These are phyloP conservation scores for Nettapus auritus DNA, from an alignment of 2,113 vertebrate genomes.

Conservation along the genomic window DNA sequence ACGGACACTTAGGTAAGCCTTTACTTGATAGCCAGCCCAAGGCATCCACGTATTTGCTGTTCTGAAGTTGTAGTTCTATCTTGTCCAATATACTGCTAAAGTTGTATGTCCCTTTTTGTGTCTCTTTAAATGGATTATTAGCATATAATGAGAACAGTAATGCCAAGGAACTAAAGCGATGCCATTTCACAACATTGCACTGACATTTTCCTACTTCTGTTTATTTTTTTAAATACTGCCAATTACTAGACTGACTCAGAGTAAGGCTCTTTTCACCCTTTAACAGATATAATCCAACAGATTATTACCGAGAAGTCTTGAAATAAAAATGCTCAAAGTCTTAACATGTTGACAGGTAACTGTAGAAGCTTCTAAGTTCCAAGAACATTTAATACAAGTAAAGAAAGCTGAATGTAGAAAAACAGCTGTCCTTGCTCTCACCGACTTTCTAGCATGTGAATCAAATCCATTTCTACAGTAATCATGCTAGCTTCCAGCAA, in stretches of 20 bases:
- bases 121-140: neutral
- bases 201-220: neutral
- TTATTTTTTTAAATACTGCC: neutral
- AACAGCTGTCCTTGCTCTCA: neutral
- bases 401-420: neutral
- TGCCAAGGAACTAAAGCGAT: neutral
- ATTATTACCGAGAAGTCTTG: neutral
- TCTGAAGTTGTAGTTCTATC: neutral
- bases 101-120: accelerated
- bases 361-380: neutral
- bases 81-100: neutral
- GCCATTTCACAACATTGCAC: neutral
- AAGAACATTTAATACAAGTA: neutral
- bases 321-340: neutral
- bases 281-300: neutral
- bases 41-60: neutral
- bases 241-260: neutral
- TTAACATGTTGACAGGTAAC: neutral
- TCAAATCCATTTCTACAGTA: neutral
- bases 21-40: neutral
- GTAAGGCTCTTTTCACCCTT: neutral
- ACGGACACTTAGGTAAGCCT: neutral
- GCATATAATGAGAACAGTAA: neutral
- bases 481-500: neutral
- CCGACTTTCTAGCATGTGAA: neutral